Evolutionary conservation across 2,888 invertebrate species (phyloP), one percentile per base, ranked within the genome.

Genomic region (Pomacea canaliculata): DNA sequence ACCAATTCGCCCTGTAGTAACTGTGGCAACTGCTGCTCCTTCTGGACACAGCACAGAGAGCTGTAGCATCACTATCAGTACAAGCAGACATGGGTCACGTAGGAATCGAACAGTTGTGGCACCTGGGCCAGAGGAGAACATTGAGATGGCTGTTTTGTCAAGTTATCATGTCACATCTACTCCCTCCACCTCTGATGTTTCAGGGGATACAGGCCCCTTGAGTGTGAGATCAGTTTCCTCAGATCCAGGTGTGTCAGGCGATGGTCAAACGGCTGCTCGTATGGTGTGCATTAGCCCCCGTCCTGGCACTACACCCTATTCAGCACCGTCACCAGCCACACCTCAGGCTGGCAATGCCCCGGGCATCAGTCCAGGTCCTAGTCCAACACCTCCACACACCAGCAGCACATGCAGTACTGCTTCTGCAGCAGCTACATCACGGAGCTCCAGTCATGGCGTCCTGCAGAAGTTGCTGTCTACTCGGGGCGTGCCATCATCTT

Each of bases 1-100:
- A 49, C 85, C 86, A 10, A 85, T 88, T 12, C 83, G 83, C 70
- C 88, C 88, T 18, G 80, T 82, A 23, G 86, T 86, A 9, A 86
- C 87, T 5, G 74, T 86, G 19, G 86, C 88, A 18, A 74, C 72
- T 46, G 23, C 69, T 49, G 73, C 37, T 27, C 19, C 68, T 27
- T 68, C 79, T 46, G 73, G 59, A 62, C 78, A 78, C 12, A 73
- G 70, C 23, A 62, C n/a, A 27, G 65, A 62, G 9, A 27, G 12
- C 51, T 27, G n/a, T 19, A 63, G 23, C 12, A 63, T 23, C 19
- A 63, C 63, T 7, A 63, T 23, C 19, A 63, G 63, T 19, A 63
- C 63, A n/a, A 63, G 27, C 12, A 19, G 23, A 1, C 23, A 63
- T 63, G 23, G n/a, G n/a, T 63, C 63, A 23, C 10, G 51, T 10